Evolutionary conservation across 2,797 vertebrate species (phyloP), one percentile per base, ranked within the genome.

Genomic region (Sebastes diaconus): DNA sequence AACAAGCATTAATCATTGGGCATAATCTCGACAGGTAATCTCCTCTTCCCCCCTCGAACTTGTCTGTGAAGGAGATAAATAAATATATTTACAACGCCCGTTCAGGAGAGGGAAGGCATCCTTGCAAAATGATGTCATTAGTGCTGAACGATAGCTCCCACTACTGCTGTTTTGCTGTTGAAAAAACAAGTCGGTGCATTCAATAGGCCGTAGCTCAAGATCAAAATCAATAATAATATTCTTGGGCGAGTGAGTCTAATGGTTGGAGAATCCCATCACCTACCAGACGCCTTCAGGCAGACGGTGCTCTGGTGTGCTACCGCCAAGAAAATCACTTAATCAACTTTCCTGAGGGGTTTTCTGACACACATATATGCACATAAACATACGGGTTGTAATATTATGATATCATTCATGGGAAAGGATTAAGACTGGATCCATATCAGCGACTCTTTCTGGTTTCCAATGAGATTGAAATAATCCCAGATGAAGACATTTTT

Each of bases 151-250:
- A 89, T 91, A 81, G 91, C 86, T 87, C 85, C 81, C 81, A 83
- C 89, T 80, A 73, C 90, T 81, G 82, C 82, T 88, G 91, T 88
- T 88, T 93, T 86, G 81, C 81, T 50, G 73, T 30, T 73, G 84
- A 85, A 83, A 88, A 82, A 90, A 90, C 83, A 87, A 92, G 85
- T 79, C 11, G 11, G 27, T 36, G 75, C 68, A 69, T 90, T 91
- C 87, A 90, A 74, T 77, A 72, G 85, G 79, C 84, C 57, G 73
- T 91, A 90, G 87, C 92, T 91, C 91, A 91, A 86, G 89, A 90
- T 92, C 88, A 60, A 86, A 90, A 94, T 93, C 93, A 91, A 94
- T 94, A 92, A 93, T 90, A 93, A 94, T 93, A 94, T 93, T 93
- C 83, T 82, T 88, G 83, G 80, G 68, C 74, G 79, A 91, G 74